Conservation (phyloP, 2,113 vertebrate genomes). For the Erythrocebus patas region DNA sequence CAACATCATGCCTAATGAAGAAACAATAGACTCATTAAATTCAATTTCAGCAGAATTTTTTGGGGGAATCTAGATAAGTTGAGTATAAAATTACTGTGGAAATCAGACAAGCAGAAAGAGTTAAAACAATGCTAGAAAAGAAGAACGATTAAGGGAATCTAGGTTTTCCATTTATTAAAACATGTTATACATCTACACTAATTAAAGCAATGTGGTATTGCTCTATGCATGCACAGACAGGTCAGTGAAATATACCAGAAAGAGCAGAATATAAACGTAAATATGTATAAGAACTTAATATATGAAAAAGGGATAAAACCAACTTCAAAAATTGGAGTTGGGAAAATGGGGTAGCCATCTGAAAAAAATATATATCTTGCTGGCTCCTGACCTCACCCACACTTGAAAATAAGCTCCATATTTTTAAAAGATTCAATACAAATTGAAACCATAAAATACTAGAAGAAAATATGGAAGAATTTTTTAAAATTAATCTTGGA, state of each 20-base stretch:
- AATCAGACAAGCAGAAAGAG: neutral
- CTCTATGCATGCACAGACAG: neutral
- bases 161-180: neutral
- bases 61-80: neutral
- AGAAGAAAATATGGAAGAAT: constrained; percentile 31
- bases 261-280: neutral
- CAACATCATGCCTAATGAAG: neutral
- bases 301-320: neutral
- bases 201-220: neutral
- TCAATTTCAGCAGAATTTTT: neutral
- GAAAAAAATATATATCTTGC: neutral
- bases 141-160: neutral
- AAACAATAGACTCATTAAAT: neutral
- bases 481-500: constrained; percentile 32
- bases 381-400: neutral
- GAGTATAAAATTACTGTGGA: neutral
- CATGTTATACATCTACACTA: neutral
- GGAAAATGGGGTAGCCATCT: neutral
- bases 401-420: constrained; percentile 4
- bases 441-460: constrained; percentile 48
- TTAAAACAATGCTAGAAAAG: neutral
- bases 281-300: neutral
- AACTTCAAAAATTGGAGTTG: neutral
- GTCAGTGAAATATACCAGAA: neutral
- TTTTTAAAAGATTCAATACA: constrained; percentile 29